Base-by-base conservation (phyloP, 2,113 vertebrate species). In the Hystrix cristata region DNA sequence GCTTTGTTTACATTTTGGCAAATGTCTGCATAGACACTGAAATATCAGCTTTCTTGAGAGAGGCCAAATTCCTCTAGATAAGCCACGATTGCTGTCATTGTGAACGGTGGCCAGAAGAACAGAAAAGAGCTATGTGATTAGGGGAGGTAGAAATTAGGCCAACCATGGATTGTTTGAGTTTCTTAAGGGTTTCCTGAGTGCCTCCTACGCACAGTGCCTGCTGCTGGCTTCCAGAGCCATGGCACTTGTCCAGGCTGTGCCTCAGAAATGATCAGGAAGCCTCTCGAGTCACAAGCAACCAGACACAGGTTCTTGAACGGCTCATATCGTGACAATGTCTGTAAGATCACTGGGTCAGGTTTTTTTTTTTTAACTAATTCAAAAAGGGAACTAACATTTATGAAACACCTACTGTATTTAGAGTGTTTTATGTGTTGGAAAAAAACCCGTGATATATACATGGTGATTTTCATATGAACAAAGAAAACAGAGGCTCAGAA, bases 1-100 rank as follows among this genome's bases (percentile, higher is more conserved):
- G 11, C 46, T 29, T 71, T 95, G 23, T 25, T 34, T 95, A 51
- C 5, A 60, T 78, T 91, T 87, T 95, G 89, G 38, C 29, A 71
- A 92, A 25, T 71, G 29, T 46, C 29, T 55, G 6, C 46, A 65
- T 7, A 48, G 53, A 83, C 16, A 82, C 15, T 67, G 53, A 85
- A 95, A 79, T 19, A 62, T 71, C 18, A 72, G 0, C 19, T 87
- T 57, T 94, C 43, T 59, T 43, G 25, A 38, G 7, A 94, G 19
- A 13, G 5, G 38, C 16, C 69, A 12, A 21, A 55, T 86, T 79
- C 19, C 23, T 95, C 9, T n/a, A 76, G 38, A 59, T n/a, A 82
- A 95, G 59, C 16, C 71, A 16, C n/a, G 7, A 53, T 53, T 85
- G 23, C 18, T 72, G 13, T 43, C 19, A 29, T 0, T 57, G 43